Base-by-base conservation (phyloP, 2,888 invertebrate species). In the Drosophila aldrichi region DNA sequence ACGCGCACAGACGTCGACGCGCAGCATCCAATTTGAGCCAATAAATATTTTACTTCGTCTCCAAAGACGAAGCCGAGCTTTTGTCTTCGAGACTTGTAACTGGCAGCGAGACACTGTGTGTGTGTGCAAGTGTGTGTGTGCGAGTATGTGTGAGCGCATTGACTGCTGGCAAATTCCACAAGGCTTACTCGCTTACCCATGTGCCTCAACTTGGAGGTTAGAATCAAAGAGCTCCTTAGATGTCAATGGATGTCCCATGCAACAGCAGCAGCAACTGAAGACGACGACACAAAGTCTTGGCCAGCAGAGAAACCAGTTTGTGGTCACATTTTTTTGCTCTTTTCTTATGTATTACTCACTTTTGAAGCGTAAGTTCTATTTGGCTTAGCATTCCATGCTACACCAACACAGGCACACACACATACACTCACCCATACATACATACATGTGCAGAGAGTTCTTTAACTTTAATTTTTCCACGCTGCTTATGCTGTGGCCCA, bases 11-110 rank as follows among this genome's bases (percentile, higher is more conserved):
- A 56, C 51, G 41, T 66, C 70, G 79, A 80, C 77, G 71, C 77
- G 71, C 83, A 86, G 86, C 86, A 83, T 86, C 86, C 88, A 86
- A 86, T 86, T 88, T 78, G 81, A 83, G 81, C 86, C 83, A 86
- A 85, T 86, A 82, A 88, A 88, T 81, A 82, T 81, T 81, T 79
- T 70, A 80, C 72, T 71, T 73, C 74, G 78, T 68, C 67, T 68
- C 79, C 62, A 76, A 81, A 78, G 68, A 61, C 69, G 72, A 71
- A 72, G 79, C 68, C 70, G 84, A 84, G 76, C 79, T 79, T 78
- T 78, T 78, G 70, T 70, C 73, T 73, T 74, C 70, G 56, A 51
- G 51, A 74, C 82, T 79, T 80, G 82, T 82, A 82, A 82, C 69
- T 69, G 62, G 18, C 59, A 69, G 68, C 61, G 65, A 51, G 48